Base-by-base conservation (phyloP, 2,888 invertebrate genomes). In the Nezara viridula region DNA sequence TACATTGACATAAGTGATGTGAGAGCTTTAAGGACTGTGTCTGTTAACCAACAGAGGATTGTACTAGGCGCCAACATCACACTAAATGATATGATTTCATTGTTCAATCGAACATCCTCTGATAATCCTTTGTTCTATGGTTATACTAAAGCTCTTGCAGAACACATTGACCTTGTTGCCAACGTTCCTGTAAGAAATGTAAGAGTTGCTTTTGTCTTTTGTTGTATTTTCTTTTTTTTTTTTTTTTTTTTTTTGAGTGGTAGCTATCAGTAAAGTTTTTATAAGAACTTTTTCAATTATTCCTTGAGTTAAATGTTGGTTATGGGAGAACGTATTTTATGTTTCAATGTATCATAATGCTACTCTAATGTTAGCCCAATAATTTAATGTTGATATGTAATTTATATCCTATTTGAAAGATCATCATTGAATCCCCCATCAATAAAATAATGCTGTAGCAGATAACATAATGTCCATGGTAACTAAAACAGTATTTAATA, bases 21-120 rank as follows among this genome's bases (percentile, higher is more conserved):
- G 32, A 91, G 92, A 27, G 94, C 94, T 89, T 92, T 95, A 88
- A 93, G 92, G 90, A 92, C 91, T 2, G 91, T 92, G 16, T 91
- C 91, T 47, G 92, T 93, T 89, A 92, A 92, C 37, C 91, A 92
- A 1, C 91, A 92, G 50, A 90, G 90, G 12, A 90, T 93, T 7
- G 91, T 93, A 10, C 92, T 96, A 0, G 96, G 96, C 3, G 95
- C 94, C 6, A 95, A 94, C 90, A 91, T 95, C n/a, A 93, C 94
- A 0, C 92, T 96, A 21, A 93, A 94, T 85, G 94, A 94, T 88
- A 93, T 94, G 47, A 94, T 94, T 90, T 92, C 92, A 0, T 92
- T 94, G 21, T 91, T 93, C 32, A 86, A 73, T n/a, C 85, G 86
- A 50, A 85, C 89, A 24, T 66, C 90, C 32, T 27, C 21, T 16